Evolutionary conservation across 1,140 invertebrate species (phyloP), one percentile per base, ranked within the genome.

Genomic region (Diorhabda carinulata): DNA sequence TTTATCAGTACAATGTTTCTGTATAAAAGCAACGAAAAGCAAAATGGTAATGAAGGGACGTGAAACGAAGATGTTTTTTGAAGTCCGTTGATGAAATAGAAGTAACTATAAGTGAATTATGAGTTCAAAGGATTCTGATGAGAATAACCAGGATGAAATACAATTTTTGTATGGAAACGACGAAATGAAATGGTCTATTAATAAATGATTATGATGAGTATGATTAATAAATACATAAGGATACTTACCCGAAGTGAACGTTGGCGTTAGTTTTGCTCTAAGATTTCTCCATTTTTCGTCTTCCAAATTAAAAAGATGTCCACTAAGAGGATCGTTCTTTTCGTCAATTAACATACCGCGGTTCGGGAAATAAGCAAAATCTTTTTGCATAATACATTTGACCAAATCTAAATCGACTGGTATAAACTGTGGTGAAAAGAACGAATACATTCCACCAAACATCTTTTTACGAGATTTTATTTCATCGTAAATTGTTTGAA

Each of bases 271-370:
- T 66, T 82, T 81, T 5, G 59, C 71, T 69, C 85, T 72, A 1
- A 85, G 69, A 62, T 76, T 71, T 71, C 81, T 85, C 86, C 86
- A 87, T 63, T 78, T 72, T 42, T 77, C 69, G 41, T 81, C 84
- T n/a, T 76, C 73, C 40, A 83, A 60, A 9, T 72, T 72, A 60
- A 87, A 82, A 44, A 88, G 72, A 62, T 85, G 81, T 3, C 79
- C 79, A 1, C 79, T 76, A 0, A 88, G 44, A 3, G 80, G 76
- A 68, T 87, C 84, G 0, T 72, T 74, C 67, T 84, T 77, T 52
- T 79, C 81, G 59, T 82, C 80, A 3, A 76, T 70, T 5, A 79
- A 77, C 0, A 81, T 3, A 2, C 81, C 81, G 59, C 82, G 75
- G 73, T 83, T 80, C 43, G 78, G 74, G 72, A 86, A 86, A 72